Conservation (phyloP, 2,113 vertebrate genomes). For the Onychostoma macrolepis region DNA sequence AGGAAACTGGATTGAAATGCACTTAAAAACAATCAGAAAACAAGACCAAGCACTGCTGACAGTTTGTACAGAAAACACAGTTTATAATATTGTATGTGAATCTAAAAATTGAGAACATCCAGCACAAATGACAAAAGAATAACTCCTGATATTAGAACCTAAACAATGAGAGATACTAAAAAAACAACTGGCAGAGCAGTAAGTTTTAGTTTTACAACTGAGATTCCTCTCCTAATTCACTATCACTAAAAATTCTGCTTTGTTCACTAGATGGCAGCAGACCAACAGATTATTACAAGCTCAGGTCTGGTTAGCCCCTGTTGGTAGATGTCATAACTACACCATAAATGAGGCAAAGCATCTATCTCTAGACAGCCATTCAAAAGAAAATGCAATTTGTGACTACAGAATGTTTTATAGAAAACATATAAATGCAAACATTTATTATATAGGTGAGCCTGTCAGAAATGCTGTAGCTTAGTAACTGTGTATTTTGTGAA, state of each 20-base stretch:
- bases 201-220: background rate
- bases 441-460: background rate
- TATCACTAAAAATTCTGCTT: background rate
- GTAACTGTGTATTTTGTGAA: background rate
- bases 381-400: background rate
- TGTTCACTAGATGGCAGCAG: conserved; percentile 51
- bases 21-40: background rate
- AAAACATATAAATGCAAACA: background rate
- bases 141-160: background rate
- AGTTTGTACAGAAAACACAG: background rate
- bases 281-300: background rate
- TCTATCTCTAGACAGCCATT: background rate
- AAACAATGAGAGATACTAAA: background rate
- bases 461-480: background rate
- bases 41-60: background rate
- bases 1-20: background rate
- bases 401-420: background rate
- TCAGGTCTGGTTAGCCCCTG: background rate
- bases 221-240: background rate
- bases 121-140: background rate
- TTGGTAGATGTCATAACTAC: background rate
- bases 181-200: background rate
- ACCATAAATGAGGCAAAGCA: background rate
- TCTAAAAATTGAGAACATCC: background rate
- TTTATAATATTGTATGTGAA: background rate